Conservation (phyloP, 53 echinoderm and acorn worm species). For the Zoroaster sp. region DNA sequence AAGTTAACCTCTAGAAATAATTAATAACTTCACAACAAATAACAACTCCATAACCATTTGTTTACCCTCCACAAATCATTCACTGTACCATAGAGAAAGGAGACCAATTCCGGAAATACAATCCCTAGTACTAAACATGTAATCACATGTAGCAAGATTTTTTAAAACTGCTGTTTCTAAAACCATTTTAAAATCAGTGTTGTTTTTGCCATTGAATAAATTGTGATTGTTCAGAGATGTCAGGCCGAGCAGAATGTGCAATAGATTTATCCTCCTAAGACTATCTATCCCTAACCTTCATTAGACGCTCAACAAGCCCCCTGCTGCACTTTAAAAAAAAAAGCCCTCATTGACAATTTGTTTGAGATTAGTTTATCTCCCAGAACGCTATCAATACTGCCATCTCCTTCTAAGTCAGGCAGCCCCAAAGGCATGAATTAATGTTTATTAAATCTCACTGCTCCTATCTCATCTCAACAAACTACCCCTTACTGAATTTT, state of each 20-base stretch:
- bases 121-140: too few relatives aligned
- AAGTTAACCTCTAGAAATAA: background rate
- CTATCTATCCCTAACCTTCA: slow-evolving; percentile 26
- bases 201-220: background rate
- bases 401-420: slow-evolving; percentile 13
- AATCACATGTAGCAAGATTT: too few relatives aligned
- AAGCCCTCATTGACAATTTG: slow-evolving; percentile 40
- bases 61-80: too few relatives aligned
- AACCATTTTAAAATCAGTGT: background rate
- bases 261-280: background rate
- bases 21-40: background rate
- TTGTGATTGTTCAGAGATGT: background rate
- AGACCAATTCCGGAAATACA: too few relatives aligned
- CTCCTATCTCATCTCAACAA: slow-evolving; percentile 42
- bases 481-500: slow-evolving; percentile 18
- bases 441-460: slow-evolving; percentile 58
- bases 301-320: slow-evolving; percentile 8
- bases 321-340: slow-evolving; percentile 14
- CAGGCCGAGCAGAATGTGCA: background rate
- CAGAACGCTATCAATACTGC: slow-evolving; percentile 36
- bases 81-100: too few relatives aligned
- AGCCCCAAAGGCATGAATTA: slow-evolving; percentile 43
- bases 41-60: too few relatives aligned
- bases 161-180: too few relatives aligned
- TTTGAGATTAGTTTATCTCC: slow-evolving; percentile 38